Evolutionary conservation across 2,797 vertebrate species (phyloP), one percentile per base, ranked within the genome.

Genomic region (Xiphophorus birchmanni): DNA sequence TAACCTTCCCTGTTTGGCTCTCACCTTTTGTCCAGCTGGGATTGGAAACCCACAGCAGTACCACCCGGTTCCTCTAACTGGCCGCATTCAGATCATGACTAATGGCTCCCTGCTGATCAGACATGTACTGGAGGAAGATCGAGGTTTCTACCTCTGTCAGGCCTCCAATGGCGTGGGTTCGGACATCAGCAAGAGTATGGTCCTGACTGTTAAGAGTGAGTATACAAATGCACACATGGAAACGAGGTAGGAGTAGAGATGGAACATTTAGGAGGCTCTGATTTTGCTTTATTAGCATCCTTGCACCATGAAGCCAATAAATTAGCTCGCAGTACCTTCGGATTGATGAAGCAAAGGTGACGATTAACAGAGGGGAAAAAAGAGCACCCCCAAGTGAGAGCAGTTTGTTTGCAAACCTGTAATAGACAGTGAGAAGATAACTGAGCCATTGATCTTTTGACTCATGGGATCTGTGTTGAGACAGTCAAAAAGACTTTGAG

Each of bases 171-270:
- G 98, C 0, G 98, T 99, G 81, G 98, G 98, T 78, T 99, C 98
- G 0, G 98, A 99, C 93, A 99, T 99, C 96, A 99, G 98, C 97
- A 99, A 99, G 93, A 98, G 98, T 95, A 99, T 99, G 98, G 96
- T 99, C 81, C 98, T 99, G 85, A 99, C 98, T 0, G 98, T 99
- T 32, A 99, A 98, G 91, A 98, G 97, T 98, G 84, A 97, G 98
- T 96, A 84, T 47, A 60, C 42, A 73, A 75, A 80, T 80, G 65
- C 74, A 23, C 45, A 58, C 4, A 0, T 58, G 26, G 42, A 75
- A 63, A 84, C 74, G 69, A 74, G 75, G 76, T 63, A 74, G 76
- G 71, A 78, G 76, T 83, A 76, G 81, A 50, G 65, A 67, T 78
- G 79, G 79, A 54, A 75, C 72, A 69, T 86, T 82, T 40, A 35